These are phyloP conservation scores for Leptatherina wallacei DNA, from an alignment of 2,797 vertebrate species.

Conservation along the genomic window DNA sequence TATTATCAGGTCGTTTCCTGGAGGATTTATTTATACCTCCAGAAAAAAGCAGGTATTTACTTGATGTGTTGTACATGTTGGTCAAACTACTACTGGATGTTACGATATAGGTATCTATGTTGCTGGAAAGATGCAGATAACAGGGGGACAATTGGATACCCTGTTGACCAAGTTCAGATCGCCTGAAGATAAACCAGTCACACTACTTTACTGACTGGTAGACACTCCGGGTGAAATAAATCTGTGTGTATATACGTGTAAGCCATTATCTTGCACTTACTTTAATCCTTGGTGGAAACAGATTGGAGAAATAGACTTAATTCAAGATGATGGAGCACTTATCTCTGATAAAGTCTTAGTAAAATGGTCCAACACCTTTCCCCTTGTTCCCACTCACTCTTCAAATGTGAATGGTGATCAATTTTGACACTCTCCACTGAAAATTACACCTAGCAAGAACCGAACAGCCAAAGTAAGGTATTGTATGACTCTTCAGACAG, in stretches of 20 bases:
- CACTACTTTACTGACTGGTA: slow-evolving; percentile 44
- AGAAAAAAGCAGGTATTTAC: background rate
- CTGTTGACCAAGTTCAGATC: slow-evolving; percentile 59
- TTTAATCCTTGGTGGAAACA: slow-evolving; percentile 42
- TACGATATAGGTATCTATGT: slow-evolving; percentile 26
- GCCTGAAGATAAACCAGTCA: slow-evolving; percentile 56
- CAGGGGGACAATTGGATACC: slow-evolving; percentile 53
- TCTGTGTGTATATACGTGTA: slow-evolving; percentile 11
- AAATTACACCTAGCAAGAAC: slow-evolving; percentile 67
- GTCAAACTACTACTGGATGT: background rate
- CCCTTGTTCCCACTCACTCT: slow-evolving; percentile 32
- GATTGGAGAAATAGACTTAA: slow-evolving; percentile 43
- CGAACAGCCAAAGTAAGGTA: slow-evolving; percentile 40
- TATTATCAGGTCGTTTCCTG: background rate
- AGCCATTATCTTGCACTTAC: slow-evolving; percentile 35
- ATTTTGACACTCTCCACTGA: slow-evolving; percentile 51
- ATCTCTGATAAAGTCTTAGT: slow-evolving; percentile 35
- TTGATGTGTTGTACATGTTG: background rate
- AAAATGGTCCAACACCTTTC: slow-evolving; percentile 27
- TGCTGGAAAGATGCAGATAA: slow-evolving; percentile 49
- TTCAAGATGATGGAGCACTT: slow-evolving; percentile 34
- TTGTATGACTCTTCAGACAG: slow-evolving; percentile 38
- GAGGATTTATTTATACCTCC: background rate
- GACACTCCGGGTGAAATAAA: slow-evolving; percentile 22
- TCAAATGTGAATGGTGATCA: slow-evolving; percentile 66